These are phyloP conservation scores for Drosophila seguyi DNA, from an alignment of 1,140 invertebrate species.

Conservation along the genomic window DNA sequence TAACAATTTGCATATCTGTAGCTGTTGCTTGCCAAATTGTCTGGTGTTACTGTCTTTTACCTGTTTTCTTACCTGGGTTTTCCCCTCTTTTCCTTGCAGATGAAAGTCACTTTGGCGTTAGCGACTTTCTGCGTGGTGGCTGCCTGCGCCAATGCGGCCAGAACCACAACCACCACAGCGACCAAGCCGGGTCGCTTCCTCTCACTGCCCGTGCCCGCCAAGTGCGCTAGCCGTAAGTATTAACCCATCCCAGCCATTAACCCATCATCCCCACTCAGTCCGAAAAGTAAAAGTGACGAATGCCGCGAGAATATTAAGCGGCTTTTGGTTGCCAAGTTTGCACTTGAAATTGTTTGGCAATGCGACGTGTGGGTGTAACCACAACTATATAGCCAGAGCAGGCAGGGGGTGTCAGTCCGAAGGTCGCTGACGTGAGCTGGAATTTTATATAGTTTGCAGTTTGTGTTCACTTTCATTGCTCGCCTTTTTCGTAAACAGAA, in stretches of 20 bases:
- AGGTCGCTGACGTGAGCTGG: constrained; percentile 65
- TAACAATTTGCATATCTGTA: constrained; percentile 59
- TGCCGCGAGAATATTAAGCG: constrained; percentile 64
- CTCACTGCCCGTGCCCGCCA: constrained; percentile 91
- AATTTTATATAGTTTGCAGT: constrained; percentile 6
- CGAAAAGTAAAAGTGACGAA: constrained; percentile 75
- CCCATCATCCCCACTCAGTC: neutral
- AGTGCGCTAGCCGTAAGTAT: constrained; percentile 93
- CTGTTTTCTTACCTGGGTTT: constrained; percentile 11
- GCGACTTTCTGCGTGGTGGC: constrained; percentile 84
- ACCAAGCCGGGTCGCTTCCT: constrained; percentile 90
- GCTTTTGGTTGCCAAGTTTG: constrained; percentile 65
- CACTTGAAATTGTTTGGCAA: constrained; percentile 80
- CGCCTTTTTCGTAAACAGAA: constrained; percentile 28
- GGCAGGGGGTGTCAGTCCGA: constrained; percentile 36
- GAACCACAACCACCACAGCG: constrained; percentile 83
- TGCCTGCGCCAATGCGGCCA: constrained; percentile 77
- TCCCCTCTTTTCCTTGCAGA: constrained; percentile 63
- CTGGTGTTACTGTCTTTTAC: constrained; percentile 7
- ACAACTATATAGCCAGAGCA: constrained; percentile 5
- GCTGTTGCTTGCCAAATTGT: constrained; percentile 34
- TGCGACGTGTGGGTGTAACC: constrained; percentile 67
- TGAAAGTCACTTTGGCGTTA: constrained; percentile 84
- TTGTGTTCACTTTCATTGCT: constrained; percentile 58
- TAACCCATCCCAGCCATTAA: neutral